phyloP scores from a whole-genome alignment of 2,888 invertebrate species.

The Aphidoletes aphidimyza region DNA sequence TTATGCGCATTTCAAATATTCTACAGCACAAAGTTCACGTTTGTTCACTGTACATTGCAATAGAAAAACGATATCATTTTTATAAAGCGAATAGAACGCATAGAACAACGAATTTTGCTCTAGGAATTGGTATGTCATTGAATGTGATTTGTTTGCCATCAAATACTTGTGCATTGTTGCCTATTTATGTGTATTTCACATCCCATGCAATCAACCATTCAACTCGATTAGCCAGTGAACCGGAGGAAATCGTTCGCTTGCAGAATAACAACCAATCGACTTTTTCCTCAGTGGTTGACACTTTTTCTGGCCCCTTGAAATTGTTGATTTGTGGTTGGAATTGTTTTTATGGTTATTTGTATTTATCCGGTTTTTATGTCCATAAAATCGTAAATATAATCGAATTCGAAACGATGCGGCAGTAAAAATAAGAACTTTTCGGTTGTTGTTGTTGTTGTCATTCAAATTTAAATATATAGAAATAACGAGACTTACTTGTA shows the following conservation, averaged over 20 bases:
- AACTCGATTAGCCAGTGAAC: neutral
- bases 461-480: neutral
- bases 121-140: constrained; percentile 7
- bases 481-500: constrained; percentile 77
- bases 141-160: neutral
- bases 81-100: neutral
- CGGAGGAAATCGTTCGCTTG: neutral
- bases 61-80: neutral
- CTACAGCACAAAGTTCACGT: too few species aligned
- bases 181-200: neutral
- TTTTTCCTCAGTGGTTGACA: too few species aligned
- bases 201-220: neutral
- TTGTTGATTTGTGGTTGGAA: too few species aligned
- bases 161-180: neutral
- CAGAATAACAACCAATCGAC: neutral
- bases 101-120: neutral
- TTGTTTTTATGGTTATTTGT: too few species aligned
- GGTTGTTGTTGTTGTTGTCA: too few species aligned
- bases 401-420: too few species aligned
- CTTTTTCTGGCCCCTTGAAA: too few species aligned
- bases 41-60: neutral
- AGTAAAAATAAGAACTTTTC: too few species aligned
- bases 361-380: too few species aligned
- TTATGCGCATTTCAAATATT: constrained; percentile 15
- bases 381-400: too few species aligned